These are phyloP conservation scores for Nestor notabilis DNA, from an alignment of 2,113 vertebrate genomes.

Conservation along the genomic window DNA sequence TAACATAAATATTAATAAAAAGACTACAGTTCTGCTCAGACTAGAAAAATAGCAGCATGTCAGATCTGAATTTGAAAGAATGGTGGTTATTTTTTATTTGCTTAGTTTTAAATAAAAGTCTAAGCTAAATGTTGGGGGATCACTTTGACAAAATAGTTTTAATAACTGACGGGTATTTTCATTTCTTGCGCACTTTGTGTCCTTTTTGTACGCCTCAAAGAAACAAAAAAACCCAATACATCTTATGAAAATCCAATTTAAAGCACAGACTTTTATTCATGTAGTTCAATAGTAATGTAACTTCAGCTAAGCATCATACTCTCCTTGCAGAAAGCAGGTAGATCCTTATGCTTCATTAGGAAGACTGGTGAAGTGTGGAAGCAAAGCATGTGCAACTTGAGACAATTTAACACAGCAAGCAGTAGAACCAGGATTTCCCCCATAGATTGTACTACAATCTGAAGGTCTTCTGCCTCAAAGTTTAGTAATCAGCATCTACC, in stretches of 20 bases:
- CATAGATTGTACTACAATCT: neutral
- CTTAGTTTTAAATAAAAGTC: neutral
- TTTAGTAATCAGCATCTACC: neutral
- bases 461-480: neutral
- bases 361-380: neutral
- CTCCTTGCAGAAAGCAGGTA: neutral
- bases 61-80: neutral
- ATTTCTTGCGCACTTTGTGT: neutral
- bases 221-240: neutral
- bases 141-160: neutral
- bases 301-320: neutral
- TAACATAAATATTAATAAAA: neutral
- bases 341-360: neutral
- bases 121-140: neutral
- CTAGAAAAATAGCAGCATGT: neutral
- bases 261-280: neutral
- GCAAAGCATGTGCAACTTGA: neutral
- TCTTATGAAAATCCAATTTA: neutral
- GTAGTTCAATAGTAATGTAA: neutral
- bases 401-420: neutral
- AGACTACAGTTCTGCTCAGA: neutral
- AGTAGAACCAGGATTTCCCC: neutral
- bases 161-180: neutral
- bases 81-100: neutral
- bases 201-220: fast-evolving